Evolutionary conservation across 2,113 vertebrate genomes (phyloP).

Genomic region (Misgurnus mizolepis): DNA sequence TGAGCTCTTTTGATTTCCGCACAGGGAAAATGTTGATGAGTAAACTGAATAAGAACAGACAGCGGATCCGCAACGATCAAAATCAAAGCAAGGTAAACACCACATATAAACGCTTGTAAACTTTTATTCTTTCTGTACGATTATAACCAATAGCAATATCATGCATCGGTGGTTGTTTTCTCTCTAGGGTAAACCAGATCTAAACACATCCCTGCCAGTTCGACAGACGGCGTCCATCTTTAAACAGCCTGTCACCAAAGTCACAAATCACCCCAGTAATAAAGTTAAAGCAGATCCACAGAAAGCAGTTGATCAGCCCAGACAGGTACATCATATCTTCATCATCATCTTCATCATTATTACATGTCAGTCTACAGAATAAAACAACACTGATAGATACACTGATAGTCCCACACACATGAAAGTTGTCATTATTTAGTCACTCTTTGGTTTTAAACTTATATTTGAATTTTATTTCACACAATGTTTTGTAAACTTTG

Average conservation of each 20-base stretch:
- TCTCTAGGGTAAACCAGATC: slow-evolving; percentile 86
- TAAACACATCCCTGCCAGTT: slow-evolving; percentile 94
- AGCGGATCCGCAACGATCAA: slow-evolving; percentile 85
- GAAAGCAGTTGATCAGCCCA: slow-evolving; percentile 92
- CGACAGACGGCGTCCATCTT: slow-evolving; percentile 96
- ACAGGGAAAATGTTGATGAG: slow-evolving; percentile 86
- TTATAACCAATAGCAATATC: too few species aligned
- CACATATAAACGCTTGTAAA: background rate
- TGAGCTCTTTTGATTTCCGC: slow-evolving; percentile 85
- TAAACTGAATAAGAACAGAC: slow-evolving; percentile 88
- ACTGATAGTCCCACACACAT: too few species aligned
- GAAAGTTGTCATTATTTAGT: too few species aligned
- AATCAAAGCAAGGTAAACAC: slow-evolving; percentile 83
- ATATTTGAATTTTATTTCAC: too few species aligned
- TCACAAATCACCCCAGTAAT: slow-evolving; percentile 97
- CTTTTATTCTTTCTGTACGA: too few species aligned
- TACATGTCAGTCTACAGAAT: background rate
- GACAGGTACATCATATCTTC: slow-evolving; percentile 77
- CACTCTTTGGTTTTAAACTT: too few species aligned
- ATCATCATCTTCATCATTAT: too few species aligned
- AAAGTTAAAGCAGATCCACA: slow-evolving; percentile 96
- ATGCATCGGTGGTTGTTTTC: background rate
- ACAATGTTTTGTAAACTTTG: too few species aligned
- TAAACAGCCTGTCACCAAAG: slow-evolving; percentile 96
- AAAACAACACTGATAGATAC: background rate